Base-by-base conservation (phyloP, 2,113 vertebrate species). In the Gnathonemus echidnorhynchus region DNA sequence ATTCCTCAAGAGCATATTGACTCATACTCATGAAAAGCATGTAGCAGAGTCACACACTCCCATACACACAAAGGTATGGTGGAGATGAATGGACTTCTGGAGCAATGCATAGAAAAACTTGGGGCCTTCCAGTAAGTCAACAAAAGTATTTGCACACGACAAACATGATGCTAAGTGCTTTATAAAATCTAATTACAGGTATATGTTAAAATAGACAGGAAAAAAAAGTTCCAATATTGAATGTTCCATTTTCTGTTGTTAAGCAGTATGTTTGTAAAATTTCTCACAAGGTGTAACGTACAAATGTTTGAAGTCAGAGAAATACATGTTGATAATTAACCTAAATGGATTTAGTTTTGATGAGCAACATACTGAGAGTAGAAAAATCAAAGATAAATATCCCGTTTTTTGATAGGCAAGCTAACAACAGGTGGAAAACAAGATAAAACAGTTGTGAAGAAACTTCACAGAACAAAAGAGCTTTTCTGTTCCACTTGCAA, bases 191-290 rank as follows among this genome's bases (percentile, higher is more conserved):
- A 56, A 53, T 87, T 87, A n/a, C n/a, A n/a, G n/a, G n/a, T n/a
- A 87, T 50, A 48, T 46, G n/a, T 27, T 50, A 86, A 49, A 83
- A 31, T 35, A 48, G 45, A 56, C 86, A 39, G 50, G 35, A 8
- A 80, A 87, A 52, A 87, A 53, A 39, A 21, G 50, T 31, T 53
- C 85, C 45, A 86, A 35, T 86, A 86, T 86, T 52, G 46, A 86
- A 86, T 27, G 85, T 86, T 86, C 85, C 85, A 52, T 86, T 86
- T 86, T 52, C 46, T 50, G 48, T 17, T 19, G n/a, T 86, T 86
- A 27, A 27, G 48, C 9, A n/a, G 48, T 49, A 27, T 27, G n/a
- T 49, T 86, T 86, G 85, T 50, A 6, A 86, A 48, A 31, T 70
- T 86, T 86, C 8, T 27, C 48, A 53, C 6, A 27, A 87, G 86